Percentiles rank a stretch among this genome's conserved stretches.
These are phyloP conservation scores for Parambassis ranga DNA, from an alignment of 2,797 vertebrate genomes.

Conservation along the genomic window DNA sequence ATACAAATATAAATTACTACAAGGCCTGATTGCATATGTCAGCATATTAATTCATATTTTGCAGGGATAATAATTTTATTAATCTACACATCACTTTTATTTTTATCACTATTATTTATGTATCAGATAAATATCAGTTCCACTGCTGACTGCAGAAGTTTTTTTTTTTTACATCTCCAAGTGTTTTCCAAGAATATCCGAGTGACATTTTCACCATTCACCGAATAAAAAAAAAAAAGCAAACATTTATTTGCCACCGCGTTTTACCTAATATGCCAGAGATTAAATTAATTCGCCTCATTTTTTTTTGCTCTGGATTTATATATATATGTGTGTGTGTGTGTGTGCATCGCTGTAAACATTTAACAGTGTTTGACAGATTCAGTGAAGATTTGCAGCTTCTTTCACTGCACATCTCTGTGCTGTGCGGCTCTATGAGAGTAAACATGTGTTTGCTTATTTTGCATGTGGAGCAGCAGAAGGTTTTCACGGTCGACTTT, in stretches of 20 bases:
- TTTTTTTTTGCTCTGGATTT: neutral
- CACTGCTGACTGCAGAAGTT: neutral
- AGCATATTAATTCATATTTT: too few species aligned
- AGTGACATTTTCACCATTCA: slow-evolving; percentile 76
- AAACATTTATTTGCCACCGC: slow-evolving; percentile 14
- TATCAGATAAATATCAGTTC: too few species aligned
- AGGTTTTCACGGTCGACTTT: slow-evolving; percentile 63
- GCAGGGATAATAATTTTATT: too few species aligned
- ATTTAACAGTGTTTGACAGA: slow-evolving; percentile 35
- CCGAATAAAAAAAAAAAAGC: slow-evolving; percentile 63
- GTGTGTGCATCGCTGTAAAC: too few species aligned
- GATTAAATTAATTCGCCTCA: neutral
- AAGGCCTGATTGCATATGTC: too few species aligned
- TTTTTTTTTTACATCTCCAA: slow-evolving; percentile 40
- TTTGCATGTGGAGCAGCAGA: slow-evolving; percentile 58
- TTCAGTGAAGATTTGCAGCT: slow-evolving; percentile 22
- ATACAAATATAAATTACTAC: too few species aligned
- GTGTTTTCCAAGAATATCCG: slow-evolving; percentile 56
- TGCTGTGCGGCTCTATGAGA: slow-evolving; percentile 49
- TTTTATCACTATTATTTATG: neutral
- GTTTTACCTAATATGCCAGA: slow-evolving; percentile 18
- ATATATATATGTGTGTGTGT: too few species aligned
- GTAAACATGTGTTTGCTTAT: slow-evolving; percentile 65
- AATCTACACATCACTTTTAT: too few species aligned
- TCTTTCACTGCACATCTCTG: neutral